phyloP scores from a whole-genome alignment of 2,113 vertebrate genomes.

The Litocranius walleri region DNA sequence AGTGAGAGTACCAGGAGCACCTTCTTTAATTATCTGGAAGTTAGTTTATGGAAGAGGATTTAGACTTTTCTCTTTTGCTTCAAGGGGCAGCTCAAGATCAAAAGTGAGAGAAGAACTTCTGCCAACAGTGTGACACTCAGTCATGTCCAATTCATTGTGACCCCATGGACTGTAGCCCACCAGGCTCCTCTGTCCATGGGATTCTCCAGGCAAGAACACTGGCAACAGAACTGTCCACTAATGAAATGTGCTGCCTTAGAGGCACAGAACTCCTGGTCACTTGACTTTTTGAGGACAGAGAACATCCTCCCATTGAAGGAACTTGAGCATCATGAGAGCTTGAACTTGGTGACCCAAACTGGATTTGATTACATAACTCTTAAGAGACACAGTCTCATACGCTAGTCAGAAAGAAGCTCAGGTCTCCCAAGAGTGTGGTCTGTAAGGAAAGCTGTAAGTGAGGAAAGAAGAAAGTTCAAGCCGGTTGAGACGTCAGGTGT shows the following conservation, averaged over 20 bases:
- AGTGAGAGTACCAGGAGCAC: neutral
- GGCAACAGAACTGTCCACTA: neutral
- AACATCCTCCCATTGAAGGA: neutral
- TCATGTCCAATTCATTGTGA: neutral
- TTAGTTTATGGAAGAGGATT: neutral
- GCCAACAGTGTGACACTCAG: neutral
- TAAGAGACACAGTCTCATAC: neutral
- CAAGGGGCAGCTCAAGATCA: neutral
- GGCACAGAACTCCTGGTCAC: neutral
- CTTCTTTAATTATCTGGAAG: neutral
- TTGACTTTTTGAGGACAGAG: neutral
- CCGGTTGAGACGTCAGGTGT: neutral
- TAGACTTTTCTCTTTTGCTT: neutral
- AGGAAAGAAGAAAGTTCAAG: neutral
- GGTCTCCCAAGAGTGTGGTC: neutral
- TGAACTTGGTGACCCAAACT: neutral
- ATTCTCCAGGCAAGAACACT: neutral
- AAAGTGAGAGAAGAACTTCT: constrained; percentile 2
- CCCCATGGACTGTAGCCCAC: neutral
- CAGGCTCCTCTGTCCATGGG: neutral
- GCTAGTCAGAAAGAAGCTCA: neutral
- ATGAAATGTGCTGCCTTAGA: neutral
- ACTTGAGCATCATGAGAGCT: neutral
- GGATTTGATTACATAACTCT: neutral
- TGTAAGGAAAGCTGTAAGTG: neutral